phyloP scores from a whole-genome alignment of 2,888 invertebrate genomes.

The Crossocerus cetratus region DNA sequence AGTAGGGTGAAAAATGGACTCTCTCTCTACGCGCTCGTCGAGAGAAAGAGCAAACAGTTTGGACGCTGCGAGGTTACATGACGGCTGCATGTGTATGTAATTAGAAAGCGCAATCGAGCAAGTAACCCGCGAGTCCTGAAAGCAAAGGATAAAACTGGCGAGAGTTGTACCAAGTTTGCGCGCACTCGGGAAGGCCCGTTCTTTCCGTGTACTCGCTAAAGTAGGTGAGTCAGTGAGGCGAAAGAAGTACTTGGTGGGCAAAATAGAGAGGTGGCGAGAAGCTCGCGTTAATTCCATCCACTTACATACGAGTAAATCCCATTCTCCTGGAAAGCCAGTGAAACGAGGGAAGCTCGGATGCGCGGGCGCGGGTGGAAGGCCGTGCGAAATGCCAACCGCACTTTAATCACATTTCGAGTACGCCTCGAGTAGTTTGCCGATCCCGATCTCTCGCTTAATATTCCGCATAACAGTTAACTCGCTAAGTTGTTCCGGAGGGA shows the following conservation, averaged over 20 bases:
- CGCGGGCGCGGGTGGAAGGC: too few relatives aligned
- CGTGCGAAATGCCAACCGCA: conserved; percentile 39
- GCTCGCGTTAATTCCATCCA: conserved; percentile 37
- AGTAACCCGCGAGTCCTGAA: too few relatives aligned
- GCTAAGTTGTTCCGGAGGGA: not conserved
- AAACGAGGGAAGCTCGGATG: conserved; percentile 32
- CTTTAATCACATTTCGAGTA: conserved; percentile 45
- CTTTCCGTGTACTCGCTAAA: too few relatives aligned
- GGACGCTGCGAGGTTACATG: too few relatives aligned
- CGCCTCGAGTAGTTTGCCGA: conserved; percentile 27
- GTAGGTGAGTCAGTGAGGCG: not conserved
- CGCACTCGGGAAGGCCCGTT: too few relatives aligned
- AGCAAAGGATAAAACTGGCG: too few relatives aligned
- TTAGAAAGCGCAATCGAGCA: too few relatives aligned
- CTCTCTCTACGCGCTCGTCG: too few relatives aligned
- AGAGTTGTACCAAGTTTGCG: too few relatives aligned
- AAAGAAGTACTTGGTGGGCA: conserved; percentile 13
- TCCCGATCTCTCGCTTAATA: not conserved
- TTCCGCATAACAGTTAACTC: not conserved
- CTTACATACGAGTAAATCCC: conserved; percentile 22
- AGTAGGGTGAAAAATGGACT: too few relatives aligned
- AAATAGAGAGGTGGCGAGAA: conserved; percentile 16
- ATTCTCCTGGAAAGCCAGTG: not conserved
- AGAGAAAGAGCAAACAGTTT: too few relatives aligned
- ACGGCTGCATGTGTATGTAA: too few relatives aligned